Evolutionary conservation across 2,113 vertebrate genomes (phyloP).

Genomic region (Falco punctatus): DNA sequence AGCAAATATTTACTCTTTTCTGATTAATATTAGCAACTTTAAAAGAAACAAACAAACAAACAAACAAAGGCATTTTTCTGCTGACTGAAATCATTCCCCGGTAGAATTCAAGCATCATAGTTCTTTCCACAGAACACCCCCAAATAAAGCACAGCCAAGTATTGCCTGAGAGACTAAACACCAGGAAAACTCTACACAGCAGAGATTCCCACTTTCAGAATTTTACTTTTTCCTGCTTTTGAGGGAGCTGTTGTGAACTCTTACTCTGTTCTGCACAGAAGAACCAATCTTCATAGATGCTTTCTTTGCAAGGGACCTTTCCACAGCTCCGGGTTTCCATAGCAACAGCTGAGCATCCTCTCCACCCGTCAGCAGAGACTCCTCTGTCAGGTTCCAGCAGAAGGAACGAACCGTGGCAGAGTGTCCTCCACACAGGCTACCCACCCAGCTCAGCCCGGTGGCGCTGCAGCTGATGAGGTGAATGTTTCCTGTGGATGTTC

Average conservation of each 20-base stretch:
- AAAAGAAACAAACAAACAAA: background rate
- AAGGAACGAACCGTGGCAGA: constrained; percentile 85
- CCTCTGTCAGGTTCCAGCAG: constrained; percentile 78
- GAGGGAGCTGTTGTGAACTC: constrained; percentile 77
- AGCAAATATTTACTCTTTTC: constrained; percentile 4
- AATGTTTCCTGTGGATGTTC: constrained; percentile 78
- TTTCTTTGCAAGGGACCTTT: constrained; percentile 73
- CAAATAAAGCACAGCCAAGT: background rate
- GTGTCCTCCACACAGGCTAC: constrained; percentile 81
- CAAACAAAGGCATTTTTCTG: background rate
- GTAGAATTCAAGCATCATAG: background rate
- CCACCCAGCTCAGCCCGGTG: constrained; percentile 67
- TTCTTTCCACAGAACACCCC: background rate
- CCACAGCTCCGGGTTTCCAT: constrained; percentile 84
- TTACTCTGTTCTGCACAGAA: constrained; percentile 81
- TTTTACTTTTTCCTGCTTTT: constrained; percentile 70
- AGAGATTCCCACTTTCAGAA: background rate
- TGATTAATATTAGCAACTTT: background rate
- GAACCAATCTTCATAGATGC: constrained; percentile 82
- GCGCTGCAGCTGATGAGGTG: constrained; percentile 81
- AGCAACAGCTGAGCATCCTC: constrained; percentile 92
- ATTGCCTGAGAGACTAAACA: background rate
- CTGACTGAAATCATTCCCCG: background rate
- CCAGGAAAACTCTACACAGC: background rate
- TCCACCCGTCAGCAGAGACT: constrained; percentile 86